Percentiles rank a stretch among this genome's conserved stretches.
phyloP scores from a whole-genome alignment of 2,113 vertebrate genomes.

The Puntigrus tetrazona region DNA sequence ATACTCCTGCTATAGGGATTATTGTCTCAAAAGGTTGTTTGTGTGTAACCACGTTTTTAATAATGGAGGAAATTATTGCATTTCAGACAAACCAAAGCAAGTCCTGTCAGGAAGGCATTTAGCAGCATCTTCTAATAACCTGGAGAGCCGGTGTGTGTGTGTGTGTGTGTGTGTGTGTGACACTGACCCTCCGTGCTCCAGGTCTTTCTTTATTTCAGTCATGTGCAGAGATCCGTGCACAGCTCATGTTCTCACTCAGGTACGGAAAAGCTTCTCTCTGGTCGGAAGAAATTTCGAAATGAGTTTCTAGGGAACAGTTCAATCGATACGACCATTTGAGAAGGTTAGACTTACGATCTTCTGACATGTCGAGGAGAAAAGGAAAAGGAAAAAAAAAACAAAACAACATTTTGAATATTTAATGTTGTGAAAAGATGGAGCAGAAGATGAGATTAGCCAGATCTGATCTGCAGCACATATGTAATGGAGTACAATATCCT shows the following conservation, averaged over 20 bases:
- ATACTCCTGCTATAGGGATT: neutral
- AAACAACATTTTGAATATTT: neutral
- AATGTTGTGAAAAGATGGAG: neutral
- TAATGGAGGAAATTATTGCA: neutral
- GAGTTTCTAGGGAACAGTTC: constrained; percentile 40
- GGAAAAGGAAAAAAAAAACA: no score
- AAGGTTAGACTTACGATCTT: constrained; percentile 23
- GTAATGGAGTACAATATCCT: neutral
- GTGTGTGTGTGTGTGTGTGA: constrained; percentile 6
- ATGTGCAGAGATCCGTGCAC: constrained; percentile 12
- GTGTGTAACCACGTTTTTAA: neutral
- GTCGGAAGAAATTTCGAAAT: constrained; percentile 42
- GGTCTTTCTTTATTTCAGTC: constrained; percentile 1
- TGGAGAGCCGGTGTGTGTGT: neutral
- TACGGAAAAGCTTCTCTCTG: constrained; percentile 1
- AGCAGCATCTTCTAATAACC: neutral
- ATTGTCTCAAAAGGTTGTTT: neutral
- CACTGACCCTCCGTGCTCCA: neutral
- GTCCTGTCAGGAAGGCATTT: neutral
- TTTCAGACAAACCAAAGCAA: neutral
- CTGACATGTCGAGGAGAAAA: neutral
- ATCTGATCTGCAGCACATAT: neutral
- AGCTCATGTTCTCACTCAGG: neutral
- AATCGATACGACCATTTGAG: constrained; percentile 42
- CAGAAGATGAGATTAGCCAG: neutral